Percentiles rank a stretch among this genome's conserved stretches.
These are phyloP conservation scores for Halcyon chelicuti DNA, from an alignment of 2,797 vertebrate genomes.

Conservation along the genomic window DNA sequence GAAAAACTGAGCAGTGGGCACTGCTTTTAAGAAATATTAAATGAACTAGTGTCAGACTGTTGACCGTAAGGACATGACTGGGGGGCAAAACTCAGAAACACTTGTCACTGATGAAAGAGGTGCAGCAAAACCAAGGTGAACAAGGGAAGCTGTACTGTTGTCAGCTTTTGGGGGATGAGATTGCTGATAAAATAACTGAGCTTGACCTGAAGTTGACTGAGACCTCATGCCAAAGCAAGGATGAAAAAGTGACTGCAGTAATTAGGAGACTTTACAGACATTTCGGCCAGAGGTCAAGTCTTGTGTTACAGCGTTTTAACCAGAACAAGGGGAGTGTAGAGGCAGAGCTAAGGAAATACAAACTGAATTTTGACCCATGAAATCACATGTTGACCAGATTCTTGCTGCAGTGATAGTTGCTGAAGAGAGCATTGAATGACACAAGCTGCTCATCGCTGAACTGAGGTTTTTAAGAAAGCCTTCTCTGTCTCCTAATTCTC, in stretches of 20 bases:
- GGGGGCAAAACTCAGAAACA: background rate
- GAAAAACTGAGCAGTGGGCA: background rate
- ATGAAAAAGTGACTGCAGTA: background rate
- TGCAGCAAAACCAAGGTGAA: background rate
- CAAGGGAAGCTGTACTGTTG: background rate
- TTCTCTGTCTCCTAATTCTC: background rate
- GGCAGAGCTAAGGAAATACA: background rate
- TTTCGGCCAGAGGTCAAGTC: background rate
- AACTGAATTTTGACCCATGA: background rate
- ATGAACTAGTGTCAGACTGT: background rate
- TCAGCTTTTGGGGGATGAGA: background rate
- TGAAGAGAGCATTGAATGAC: background rate
- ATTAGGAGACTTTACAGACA: conserved; percentile 5
- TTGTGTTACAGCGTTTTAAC: background rate
- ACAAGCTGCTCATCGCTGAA: background rate
- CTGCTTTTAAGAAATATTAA: background rate
- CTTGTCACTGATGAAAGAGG: background rate
- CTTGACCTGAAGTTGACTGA: background rate
- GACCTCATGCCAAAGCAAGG: background rate
- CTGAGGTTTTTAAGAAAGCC: conserved; percentile 6
- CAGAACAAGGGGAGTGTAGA: background rate
- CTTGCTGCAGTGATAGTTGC: background rate
- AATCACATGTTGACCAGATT: background rate
- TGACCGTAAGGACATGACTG: background rate
- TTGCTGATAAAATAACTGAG: background rate